These are phyloP conservation scores for Theodoxus fluviatilis DNA, from an alignment of 2,888 invertebrate genomes.

Conservation along the genomic window DNA sequence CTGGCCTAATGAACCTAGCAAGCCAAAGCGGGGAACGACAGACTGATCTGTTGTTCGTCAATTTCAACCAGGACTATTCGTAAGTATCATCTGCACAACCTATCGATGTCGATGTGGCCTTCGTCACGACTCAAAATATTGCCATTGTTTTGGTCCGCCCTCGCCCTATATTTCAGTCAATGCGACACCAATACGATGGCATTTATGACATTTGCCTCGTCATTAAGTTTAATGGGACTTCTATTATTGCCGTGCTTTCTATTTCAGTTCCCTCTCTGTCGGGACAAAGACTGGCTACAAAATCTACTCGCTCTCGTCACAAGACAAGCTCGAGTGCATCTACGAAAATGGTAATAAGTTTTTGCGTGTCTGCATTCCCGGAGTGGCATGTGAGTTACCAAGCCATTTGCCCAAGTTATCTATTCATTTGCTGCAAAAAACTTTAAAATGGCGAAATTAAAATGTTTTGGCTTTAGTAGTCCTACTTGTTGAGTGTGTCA, in stretches of 20 bases:
- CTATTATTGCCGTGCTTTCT: constrained; percentile 9
- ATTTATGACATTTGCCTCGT: background rate
- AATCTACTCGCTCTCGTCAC: constrained; percentile 80
- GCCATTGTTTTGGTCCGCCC: constrained; percentile 19
- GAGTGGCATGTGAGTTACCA: too few relatives aligned
- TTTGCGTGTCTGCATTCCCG: too few relatives aligned
- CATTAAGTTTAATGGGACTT: background rate
- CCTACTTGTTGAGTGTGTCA: too few relatives aligned
- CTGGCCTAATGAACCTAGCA: constrained; percentile 85
- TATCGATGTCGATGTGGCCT: too few relatives aligned
- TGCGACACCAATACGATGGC: background rate
- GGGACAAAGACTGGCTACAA: constrained; percentile 90
- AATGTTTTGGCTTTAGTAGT: too few relatives aligned
- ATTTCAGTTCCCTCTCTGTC: constrained; percentile 80
- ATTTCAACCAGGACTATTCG: constrained; percentile 98
- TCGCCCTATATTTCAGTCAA: constrained; percentile 11
- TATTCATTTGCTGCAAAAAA: too few relatives aligned
- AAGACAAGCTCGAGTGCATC: constrained; percentile 85
- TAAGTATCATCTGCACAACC: constrained; percentile 76
- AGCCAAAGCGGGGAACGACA: constrained; percentile 77
- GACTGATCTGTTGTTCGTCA: constrained; percentile 85
- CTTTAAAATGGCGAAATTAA: too few relatives aligned
- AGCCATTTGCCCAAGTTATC: too few relatives aligned
- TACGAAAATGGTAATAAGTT: constrained; percentile 85
- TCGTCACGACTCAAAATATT: too few relatives aligned